Base-by-base conservation (phyloP, 2,888 invertebrate genomes). In the Artemia sinica region DNA sequence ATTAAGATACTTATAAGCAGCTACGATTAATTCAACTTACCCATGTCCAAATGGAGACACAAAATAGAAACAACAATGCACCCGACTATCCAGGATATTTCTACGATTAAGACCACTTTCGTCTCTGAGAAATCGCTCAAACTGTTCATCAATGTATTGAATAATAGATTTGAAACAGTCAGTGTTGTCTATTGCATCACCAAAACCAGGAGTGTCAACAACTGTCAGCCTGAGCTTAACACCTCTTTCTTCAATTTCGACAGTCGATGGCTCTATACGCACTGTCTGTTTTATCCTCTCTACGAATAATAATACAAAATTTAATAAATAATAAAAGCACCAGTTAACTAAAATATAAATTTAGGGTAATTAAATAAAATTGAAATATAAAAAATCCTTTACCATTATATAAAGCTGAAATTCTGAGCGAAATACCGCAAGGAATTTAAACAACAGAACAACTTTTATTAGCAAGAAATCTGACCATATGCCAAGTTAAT, bases 61-160 rank as follows among this genome's bases (percentile, higher is more conserved):
- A 79, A 95, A 96, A 79, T 95, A 96, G 78, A 96, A 92, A 80
- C 90, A 96, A 80, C 96, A 96, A 77, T 97, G 96, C 74, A 97
- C 92, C 76, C 96, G 85, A 79, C 94, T 95, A 79, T 97, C 96
- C 70, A 94, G 87, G 74, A 97, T 96, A 78, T 96, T 94, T 72
- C 94, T 86, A 66, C 96, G 84, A 80, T 97, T 96, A 66, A 96
- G 82, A 1, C 96, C 96, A 76, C 93, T 93, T 80, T 96, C 96
- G 75, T 92, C 92, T 63, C 89, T 84, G 68, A 92, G 80, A 78
- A 89, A 92, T 72, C 91, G 82, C 79, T 93, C 92, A 80, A 94
- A 97, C 78, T 96, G 96, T 76, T 95, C 93, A 77, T 97, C 95
- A 74, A 97, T 94, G 79, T 96, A 97, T 77, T 91, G 87, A 73